Conservation (phyloP, 2,797 vertebrate species). For the Megaceryle alcyon region DNA sequence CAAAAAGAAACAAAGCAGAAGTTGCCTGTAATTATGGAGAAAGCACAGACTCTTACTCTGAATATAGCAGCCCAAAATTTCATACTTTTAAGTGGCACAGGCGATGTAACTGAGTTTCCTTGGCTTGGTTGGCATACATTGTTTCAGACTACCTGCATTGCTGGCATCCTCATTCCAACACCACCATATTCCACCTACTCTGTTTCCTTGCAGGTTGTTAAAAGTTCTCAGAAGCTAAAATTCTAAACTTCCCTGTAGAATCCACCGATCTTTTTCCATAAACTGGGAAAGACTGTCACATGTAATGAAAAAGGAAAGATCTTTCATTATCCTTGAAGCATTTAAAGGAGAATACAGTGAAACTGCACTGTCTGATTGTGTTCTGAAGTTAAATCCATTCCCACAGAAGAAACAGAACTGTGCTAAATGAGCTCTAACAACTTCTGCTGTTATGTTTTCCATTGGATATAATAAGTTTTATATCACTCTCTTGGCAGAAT, state of each 20-base stretch:
- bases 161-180: neutral
- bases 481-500: neutral
- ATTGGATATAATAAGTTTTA: neutral
- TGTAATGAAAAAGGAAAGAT: neutral
- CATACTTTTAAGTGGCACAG: neutral
- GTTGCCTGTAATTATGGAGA: neutral
- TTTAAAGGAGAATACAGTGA: neutral
- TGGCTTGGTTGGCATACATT: neutral
- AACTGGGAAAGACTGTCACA: neutral
- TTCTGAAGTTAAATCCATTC: neutral
- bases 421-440: neutral
- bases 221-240: neutral
- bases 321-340: neutral
- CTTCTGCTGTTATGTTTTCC: neutral
- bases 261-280: neutral
- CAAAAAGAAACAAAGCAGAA: neutral
- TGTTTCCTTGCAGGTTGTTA: fast-evolving
- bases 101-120: neutral
- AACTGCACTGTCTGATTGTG: neutral
- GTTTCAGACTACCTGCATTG: neutral
- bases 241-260: neutral
- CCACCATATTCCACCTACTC: neutral
- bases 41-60: neutral
- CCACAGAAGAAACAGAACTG: neutral
- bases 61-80: neutral